Percentiles rank a stretch among this genome's conserved stretches.
phyloP scores from a whole-genome alignment of 37 sponge, comb jelly and placozoan species.

The Ephydatia muelleri region DNA sequence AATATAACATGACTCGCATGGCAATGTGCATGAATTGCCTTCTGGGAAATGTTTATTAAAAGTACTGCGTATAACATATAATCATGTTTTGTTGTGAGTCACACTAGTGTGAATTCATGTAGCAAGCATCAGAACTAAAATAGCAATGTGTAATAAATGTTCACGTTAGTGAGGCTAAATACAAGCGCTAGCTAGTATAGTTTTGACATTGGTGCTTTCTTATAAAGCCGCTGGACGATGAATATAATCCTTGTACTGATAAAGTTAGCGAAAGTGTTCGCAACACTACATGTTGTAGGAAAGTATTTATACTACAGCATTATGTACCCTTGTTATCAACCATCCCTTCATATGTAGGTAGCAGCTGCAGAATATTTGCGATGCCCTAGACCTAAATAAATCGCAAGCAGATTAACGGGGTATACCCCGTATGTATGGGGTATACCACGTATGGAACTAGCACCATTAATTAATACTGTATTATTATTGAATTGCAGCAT shows the following conservation, averaged over 20 bases:
- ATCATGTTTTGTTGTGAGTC: too few species aligned
- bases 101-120: too few species aligned
- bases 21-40: too few species aligned
- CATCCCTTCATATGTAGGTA: not conserved
- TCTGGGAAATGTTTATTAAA: too few species aligned
- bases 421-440: too few species aligned
- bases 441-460: not conserved
- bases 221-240: not conserved
- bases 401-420: not conserved
- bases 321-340: slow-evolving; percentile 1
- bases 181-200: too few species aligned
- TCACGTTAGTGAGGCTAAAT: too few species aligned
- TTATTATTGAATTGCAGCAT: slow-evolving; percentile 1
- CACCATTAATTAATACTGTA: slow-evolving; percentile 1
- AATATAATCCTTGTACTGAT: not conserved
- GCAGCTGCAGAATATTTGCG: not conserved
- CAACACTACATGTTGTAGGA: slow-evolving; percentile 1
- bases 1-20: too few species aligned
- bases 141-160: too few species aligned
- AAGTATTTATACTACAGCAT: not conserved
- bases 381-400: not conserved
- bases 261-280: not conserved
- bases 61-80: too few species aligned
- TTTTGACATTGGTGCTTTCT: not conserved
- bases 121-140: too few species aligned